Conservation (phyloP, 2,113 vertebrate genomes). For the Bos indicus region DNA sequence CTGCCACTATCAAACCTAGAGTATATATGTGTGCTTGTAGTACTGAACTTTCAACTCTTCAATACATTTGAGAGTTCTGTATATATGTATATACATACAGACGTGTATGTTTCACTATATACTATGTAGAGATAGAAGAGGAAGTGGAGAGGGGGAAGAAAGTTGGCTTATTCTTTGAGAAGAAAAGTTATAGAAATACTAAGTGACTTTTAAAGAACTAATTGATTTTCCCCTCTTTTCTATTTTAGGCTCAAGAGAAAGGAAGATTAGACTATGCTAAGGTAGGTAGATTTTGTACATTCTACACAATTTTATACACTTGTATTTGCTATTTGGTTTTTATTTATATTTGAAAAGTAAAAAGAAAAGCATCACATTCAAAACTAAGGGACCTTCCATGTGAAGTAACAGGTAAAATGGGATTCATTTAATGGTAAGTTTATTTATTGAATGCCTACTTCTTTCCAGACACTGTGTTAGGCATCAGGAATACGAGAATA, state of each 20-base stretch:
- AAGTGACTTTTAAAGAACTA: constrained; percentile 25
- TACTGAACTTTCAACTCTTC: background rate
- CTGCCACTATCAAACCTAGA: background rate
- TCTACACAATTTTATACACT: background rate
- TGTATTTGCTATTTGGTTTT: background rate
- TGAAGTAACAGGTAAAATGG: background rate
- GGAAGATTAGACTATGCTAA: constrained; percentile 89
- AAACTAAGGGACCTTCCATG: background rate
- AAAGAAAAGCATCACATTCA: background rate
- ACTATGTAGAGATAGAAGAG: background rate
- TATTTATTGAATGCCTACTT: background rate
- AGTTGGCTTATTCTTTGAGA: constrained; percentile 41
- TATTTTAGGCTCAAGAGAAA: constrained; percentile 86
- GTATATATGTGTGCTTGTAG: background rate
- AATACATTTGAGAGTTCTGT: background rate
- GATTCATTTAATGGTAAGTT: background rate
- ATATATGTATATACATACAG: background rate
- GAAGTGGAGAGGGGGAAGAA: background rate
- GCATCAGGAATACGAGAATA: background rate
- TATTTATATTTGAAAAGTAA: constrained; percentile 25
- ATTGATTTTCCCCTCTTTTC: constrained; percentile 54
- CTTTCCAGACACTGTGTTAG: background rate
- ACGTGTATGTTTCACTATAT: background rate
- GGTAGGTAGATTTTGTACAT: constrained; percentile 80
- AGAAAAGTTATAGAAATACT: constrained; percentile 9